Evolutionary conservation across 2,113 vertebrate genomes (phyloP).

Genomic region (Pterocles orientalis): DNA sequence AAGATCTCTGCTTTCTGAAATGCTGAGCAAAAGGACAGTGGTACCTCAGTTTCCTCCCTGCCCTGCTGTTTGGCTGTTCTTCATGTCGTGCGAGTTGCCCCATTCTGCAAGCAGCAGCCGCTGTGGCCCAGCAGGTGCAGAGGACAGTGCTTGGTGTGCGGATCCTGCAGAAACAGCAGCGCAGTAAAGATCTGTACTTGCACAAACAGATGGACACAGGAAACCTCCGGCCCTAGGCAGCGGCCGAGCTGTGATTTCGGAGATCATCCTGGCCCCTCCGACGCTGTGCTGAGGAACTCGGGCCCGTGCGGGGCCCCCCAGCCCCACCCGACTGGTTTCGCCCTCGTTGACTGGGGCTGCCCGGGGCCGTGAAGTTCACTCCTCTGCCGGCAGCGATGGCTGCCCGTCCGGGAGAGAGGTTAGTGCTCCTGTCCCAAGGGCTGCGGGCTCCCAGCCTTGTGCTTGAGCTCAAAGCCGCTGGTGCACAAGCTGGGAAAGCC

Average conservation of each 20-base stretch:
- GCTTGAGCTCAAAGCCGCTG: too few species aligned
- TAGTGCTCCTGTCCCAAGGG: fast-evolving
- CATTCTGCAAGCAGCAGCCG: neutral
- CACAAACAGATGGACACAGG: neutral
- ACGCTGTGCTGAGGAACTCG: neutral
- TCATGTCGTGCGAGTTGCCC: neutral
- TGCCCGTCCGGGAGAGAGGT: fast-evolving
- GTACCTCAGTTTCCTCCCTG: fast-evolving
- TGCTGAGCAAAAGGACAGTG: too few species aligned
- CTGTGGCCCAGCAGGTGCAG: neutral
- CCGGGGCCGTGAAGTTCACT: neutral
- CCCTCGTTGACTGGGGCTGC: neutral
- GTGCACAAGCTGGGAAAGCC: neutral
- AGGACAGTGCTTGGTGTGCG: too few species aligned
- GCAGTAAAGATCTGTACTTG: neutral
- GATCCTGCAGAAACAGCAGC: neutral
- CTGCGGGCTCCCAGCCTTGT: neutral
- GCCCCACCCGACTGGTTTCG: neutral
- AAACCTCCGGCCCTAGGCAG: neutral
- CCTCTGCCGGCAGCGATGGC: neutral
- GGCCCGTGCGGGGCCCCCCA: neutral
- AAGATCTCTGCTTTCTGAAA: neutral
- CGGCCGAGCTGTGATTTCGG: neutral
- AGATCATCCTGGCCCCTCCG: neutral
- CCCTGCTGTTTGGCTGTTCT: neutral